Evolutionary conservation across 2,888 invertebrate species (phyloP), one percentile per base, ranked within the genome.

Genomic region (Papilio demoleus): DNA sequence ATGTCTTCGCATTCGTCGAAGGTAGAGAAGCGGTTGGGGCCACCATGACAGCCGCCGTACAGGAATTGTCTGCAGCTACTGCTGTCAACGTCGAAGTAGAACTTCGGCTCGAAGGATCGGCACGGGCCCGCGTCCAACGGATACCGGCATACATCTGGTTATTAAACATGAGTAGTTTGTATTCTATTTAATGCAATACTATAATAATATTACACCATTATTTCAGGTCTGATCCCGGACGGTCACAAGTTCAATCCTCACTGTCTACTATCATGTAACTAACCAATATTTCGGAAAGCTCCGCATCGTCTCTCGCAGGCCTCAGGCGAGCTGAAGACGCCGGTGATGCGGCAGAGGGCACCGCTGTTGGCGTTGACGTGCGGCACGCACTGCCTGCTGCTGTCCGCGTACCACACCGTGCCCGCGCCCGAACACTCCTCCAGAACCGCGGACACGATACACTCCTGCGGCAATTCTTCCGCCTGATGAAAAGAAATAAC

Each of bases 41-140:
- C 97, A 56, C 98, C 98, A 63, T 94, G 94, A 81, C 98, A 98
- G 71, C 98, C 98, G 53, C 97, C 96, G 80, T 96, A 98, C 5
- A 86, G 84, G 87, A 97, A 98, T 77, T 94, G 93, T 47, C 93
- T 93, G 83, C 98, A 98, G 42, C 88, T 86, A 12, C 94, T 93
- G 1, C 87, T 84, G 8, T 79, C 79, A 14, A 82, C 79, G 80
- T 97, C 95, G 84, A 94, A 98, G 88, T 94, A 97, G 86, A 94
- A 96, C 82, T 96, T 96, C 14, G 88, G 86, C 71, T 95, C 93
- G 72, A 91, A 84, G 0, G 93, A 94, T 53, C 92, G 87, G 81
- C 98, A 98, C 0, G 95, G 95, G 14, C 98, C 98, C 22, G 94
- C 84, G 73, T 96, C 95, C 71, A 92, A 81, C 1, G 93, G 92